These are phyloP conservation scores for Alethe diademata DNA, from an alignment of 2,113 vertebrate genomes.

Conservation along the genomic window DNA sequence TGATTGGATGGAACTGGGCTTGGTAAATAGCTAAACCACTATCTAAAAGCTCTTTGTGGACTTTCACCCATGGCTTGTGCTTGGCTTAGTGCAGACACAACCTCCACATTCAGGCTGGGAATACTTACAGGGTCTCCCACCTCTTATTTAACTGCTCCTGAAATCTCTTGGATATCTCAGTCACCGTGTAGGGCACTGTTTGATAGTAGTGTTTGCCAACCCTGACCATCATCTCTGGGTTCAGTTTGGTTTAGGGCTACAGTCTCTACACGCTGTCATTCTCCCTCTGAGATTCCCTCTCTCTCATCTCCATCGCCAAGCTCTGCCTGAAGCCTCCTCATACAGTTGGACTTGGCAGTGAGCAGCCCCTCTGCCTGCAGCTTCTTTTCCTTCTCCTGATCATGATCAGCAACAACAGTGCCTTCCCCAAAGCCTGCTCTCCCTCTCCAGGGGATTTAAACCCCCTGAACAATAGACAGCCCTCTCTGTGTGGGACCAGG, in stretches of 20 bases:
- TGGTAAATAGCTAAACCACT: neutral
- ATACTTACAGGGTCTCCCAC: neutral
- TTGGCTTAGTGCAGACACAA: too few species aligned
- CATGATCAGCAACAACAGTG: too few species aligned
- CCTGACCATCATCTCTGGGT: too few species aligned
- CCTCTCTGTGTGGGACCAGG: neutral
- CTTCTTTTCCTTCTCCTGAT: neutral
- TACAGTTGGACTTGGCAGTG: fast-evolving
- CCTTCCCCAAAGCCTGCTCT: neutral
- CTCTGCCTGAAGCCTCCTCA: neutral
- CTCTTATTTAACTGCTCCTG: neutral
- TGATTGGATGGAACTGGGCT: neutral
- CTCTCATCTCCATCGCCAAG: neutral
- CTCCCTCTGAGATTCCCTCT: too few species aligned
- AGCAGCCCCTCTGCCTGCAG: neutral
- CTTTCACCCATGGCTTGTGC: neutral
- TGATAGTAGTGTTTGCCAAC: neutral
- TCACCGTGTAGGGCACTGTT: fast-evolving
- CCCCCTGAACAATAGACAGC: neutral
- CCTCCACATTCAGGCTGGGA: neutral
- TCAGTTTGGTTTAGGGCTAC: too few species aligned
- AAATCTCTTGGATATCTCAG: neutral
- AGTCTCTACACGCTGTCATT: neutral
- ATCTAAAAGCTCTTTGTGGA: neutral
- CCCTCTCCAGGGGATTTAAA: neutral